Conservation (phyloP, 2,113 vertebrate genomes). For the Geococcyx californianus region DNA sequence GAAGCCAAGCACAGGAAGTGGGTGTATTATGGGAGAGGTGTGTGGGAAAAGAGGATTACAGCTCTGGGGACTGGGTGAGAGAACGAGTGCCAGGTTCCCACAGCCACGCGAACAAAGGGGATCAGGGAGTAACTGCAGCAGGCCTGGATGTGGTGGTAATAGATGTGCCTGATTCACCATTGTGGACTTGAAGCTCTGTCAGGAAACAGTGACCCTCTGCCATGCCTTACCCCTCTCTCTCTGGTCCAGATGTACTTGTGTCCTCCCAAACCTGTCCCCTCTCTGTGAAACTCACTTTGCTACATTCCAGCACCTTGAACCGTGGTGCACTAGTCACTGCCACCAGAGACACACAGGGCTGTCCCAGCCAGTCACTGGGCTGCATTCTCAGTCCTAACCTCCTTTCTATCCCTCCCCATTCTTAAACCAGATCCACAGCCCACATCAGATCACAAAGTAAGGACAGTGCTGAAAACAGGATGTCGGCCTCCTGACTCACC, state of each 20-base stretch:
- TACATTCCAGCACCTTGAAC: background rate
- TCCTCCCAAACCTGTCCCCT: background rate
- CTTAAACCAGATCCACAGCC: background rate
- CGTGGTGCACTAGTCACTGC: background rate
- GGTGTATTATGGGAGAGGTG: background rate
- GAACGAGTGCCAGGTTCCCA: conserved; percentile 3
- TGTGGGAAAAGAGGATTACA: conserved; percentile 24
- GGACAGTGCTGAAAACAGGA: background rate
- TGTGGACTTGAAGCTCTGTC: background rate
- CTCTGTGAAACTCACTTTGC: background rate
- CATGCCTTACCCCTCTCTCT: background rate
- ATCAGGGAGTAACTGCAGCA: background rate
- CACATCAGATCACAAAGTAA: background rate
- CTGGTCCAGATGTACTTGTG: background rate
- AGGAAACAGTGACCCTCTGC: background rate
- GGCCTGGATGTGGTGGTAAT: background rate
- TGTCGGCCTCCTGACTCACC: background rate
- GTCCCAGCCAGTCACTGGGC: background rate
- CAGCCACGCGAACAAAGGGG: background rate
- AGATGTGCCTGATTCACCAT: background rate
- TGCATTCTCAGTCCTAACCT: background rate
- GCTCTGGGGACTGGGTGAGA: background rate
- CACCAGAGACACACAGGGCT: background rate
- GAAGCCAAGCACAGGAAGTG: background rate
- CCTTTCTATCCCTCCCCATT: background rate